phyloP scores from a whole-genome alignment of 2,797 vertebrate species.

The Peromyscus nudipes region DNA sequence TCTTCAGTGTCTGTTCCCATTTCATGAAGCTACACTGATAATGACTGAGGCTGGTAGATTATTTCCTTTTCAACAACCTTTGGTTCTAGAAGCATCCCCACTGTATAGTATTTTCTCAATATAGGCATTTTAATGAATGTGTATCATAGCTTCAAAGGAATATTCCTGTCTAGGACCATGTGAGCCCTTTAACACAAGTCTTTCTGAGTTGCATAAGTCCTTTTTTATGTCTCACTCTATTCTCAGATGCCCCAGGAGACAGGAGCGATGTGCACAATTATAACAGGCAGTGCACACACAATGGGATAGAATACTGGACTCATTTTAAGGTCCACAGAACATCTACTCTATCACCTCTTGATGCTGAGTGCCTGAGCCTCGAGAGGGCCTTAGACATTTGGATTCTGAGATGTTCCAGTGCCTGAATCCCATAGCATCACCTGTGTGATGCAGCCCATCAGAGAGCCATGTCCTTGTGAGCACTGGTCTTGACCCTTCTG shows the following conservation, averaged over 20 bases:
- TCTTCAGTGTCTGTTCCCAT: neutral
- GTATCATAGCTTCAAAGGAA: neutral
- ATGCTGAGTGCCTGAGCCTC: neutral
- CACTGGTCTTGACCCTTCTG: accelerated
- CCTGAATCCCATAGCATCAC: neutral
- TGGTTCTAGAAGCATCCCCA: neutral
- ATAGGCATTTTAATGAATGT: neutral
- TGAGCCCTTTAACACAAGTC: neutral
- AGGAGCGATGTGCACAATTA: accelerated
- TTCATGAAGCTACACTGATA: neutral
- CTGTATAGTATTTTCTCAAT: neutral
- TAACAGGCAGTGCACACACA: accelerated
- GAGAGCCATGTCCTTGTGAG: too few relatives aligned
- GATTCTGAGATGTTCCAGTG: neutral
- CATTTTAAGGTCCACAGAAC: neutral
- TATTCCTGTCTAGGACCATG: accelerated
- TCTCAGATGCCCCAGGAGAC: neutral
- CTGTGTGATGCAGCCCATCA: neutral
- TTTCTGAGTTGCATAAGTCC: neutral
- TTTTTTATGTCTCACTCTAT: neutral
- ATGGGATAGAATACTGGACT: neutral
- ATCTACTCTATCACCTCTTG: neutral
- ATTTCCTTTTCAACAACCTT: neutral
- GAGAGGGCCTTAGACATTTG: accelerated
- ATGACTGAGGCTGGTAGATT: neutral